phyloP scores from a whole-genome alignment of 2,888 invertebrate genomes.

The Drosophila setosimentum region DNA sequence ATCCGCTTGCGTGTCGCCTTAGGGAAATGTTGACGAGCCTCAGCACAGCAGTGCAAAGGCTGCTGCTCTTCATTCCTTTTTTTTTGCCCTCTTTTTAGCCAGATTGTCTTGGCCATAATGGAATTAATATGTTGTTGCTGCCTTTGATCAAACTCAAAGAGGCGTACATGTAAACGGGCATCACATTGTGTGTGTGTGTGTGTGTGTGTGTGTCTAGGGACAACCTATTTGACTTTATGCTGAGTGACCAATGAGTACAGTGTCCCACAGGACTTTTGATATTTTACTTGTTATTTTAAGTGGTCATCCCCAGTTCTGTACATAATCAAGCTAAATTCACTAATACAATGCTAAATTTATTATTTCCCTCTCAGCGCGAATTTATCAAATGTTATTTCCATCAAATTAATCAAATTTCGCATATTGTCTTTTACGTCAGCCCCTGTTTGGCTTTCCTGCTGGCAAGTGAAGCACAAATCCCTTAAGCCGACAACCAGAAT shows the following conservation, averaged over 20 bases:
- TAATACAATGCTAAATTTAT: slow-evolving; percentile 19
- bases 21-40: slow-evolving; percentile 32
- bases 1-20: slow-evolving; percentile 72
- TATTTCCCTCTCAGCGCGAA: background rate
- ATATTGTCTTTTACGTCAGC: background rate
- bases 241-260: slow-evolving; percentile 27
- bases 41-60: slow-evolving; percentile 20
- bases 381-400: slow-evolving; percentile 14
- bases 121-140: slow-evolving; percentile 70
- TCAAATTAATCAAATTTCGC: slow-evolving; percentile 2
- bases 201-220: slow-evolving; percentile 3
- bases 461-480: slow-evolving; percentile 10
- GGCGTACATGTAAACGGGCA: slow-evolving; percentile 32
- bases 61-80: slow-evolving; percentile 11
- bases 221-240: slow-evolving; percentile 35
- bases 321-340: slow-evolving; percentile 26
- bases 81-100: slow-evolving; percentile 37
- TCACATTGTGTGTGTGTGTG: background rate
- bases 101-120: slow-evolving; percentile 72
- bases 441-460: background rate
- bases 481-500: slow-evolving; percentile 9
- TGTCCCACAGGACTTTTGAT: slow-evolving; percentile 47
- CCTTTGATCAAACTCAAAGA: slow-evolving; percentile 68
- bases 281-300: slow-evolving; percentile 51
- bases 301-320: slow-evolving; percentile 8